These are phyloP conservation scores for Chorisops tibialis DNA, from an alignment of 2,888 invertebrate species.

Conservation along the genomic window DNA sequence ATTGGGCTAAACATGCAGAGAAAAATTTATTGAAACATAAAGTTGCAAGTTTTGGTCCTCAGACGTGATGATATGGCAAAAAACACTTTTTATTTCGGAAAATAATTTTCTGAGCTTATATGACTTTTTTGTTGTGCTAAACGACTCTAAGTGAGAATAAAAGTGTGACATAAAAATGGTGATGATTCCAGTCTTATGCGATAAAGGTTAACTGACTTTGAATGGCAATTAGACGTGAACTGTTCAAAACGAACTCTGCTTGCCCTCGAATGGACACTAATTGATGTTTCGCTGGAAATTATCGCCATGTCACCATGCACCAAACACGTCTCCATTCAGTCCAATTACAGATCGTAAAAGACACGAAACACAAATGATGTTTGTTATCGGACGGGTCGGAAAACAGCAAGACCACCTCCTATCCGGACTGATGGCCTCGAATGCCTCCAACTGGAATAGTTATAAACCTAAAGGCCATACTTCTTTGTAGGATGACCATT, in stretches of 20 bases:
- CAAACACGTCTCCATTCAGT: constrained; percentile 18
- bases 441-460: background rate
- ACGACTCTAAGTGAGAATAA: background rate
- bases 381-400: background rate
- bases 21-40: too few species aligned
- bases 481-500: constrained; percentile 15
- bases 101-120: too few species aligned
- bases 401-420: background rate
- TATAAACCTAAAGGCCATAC: constrained; percentile 14
- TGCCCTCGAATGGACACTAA: constrained; percentile 17
- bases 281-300: constrained; percentile 23
- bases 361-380: constrained; percentile 19
- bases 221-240: constrained; percentile 2
- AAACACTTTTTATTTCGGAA: too few species aligned
- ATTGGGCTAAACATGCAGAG: too few species aligned
- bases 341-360: constrained; percentile 18
- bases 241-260: background rate
- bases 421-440: background rate
- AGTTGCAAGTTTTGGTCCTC: too few species aligned
- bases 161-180: constrained; percentile 9
- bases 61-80: too few species aligned
- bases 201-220: constrained; percentile 11
- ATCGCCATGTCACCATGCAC: constrained; percentile 18
- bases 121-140: too few species aligned
- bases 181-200: constrained; percentile 3